Base-by-base conservation (phyloP, 1,140 invertebrate species). In the Ceratina australensis region DNA sequence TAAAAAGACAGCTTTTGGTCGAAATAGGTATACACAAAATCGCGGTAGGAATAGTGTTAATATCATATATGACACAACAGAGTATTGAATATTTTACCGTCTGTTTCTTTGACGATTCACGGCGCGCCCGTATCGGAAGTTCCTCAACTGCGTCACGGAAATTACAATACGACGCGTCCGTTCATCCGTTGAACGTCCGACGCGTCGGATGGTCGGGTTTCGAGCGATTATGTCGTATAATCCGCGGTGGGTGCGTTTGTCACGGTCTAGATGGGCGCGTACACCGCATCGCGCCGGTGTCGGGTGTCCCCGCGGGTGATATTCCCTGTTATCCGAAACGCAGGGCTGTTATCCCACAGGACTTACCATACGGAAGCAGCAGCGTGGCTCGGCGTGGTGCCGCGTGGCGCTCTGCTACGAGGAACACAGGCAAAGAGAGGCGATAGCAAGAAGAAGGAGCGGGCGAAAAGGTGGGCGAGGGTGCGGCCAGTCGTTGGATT, bases 281-380 rank as follows among this genome's bases (percentile, higher is more conserved):
- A 80, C 56, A 86, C 84, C 86, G 82, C 33, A n/a, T 54, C 16
- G 16, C 52, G 52, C 85, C 78, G 89, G 89, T 88, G 88, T 90
- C 88, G 88, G 87, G 85, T 91, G 83, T 90, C 89, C 83, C 88
- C 85, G 89, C 87, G 83, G 79, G 72, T 82, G 89, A 91, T 91
- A 91, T 90, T 90, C 90, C 85, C 88, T 91, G 90, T 91, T 91
- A 91, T 91, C 90, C 90, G 90, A 91, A 91, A 90, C 90, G 90
- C 89, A 86, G 86, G 89, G 88, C 87, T 91, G 90, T 91, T 91
- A 91, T 91, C 90, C 90, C 89, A 90, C 90, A 91, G 90, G 89
- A 91, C 89, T 91, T 85, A 85, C 79, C 80, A 77, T 72, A 74
- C 82, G 82, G 80, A 81, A 87, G 85, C 80, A 57, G 77, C 69